Conservation (phyloP, 2,797 vertebrate genomes). For the Phaenicophaeus curvirostris region DNA sequence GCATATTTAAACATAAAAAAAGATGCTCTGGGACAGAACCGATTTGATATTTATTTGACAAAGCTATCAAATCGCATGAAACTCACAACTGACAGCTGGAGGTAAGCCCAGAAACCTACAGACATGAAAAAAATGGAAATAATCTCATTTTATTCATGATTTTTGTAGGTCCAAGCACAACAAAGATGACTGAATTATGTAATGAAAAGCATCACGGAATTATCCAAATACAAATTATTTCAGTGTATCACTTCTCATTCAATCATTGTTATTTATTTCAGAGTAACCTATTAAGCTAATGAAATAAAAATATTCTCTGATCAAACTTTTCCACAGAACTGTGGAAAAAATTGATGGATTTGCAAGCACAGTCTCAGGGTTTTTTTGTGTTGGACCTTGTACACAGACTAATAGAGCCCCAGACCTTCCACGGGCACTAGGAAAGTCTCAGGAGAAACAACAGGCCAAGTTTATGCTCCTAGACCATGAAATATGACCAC, state of each 20-base stretch:
- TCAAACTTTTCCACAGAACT: not conserved
- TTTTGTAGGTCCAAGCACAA: conserved; percentile 3
- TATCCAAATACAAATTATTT: not conserved
- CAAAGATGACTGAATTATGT: not conserved
- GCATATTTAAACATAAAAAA: not conserved
- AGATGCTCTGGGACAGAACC: not conserved
- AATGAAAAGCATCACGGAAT: not conserved
- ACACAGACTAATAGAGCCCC: not conserved
- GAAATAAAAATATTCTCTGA: not conserved
- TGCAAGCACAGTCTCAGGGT: not conserved
- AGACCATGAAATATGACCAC: not conserved
- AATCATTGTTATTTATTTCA: not conserved
- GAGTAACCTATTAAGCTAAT: not conserved
- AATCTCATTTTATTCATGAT: not conserved
- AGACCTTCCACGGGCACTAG: not conserved
- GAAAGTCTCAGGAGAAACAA: not conserved
- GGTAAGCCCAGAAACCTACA: not conserved
- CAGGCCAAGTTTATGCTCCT: not conserved
- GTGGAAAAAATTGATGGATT: fast-evolving
- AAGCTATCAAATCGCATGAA: conserved; percentile 11
- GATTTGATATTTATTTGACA: conserved; percentile 27
- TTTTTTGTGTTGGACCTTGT: not conserved
- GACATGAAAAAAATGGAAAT: conserved; percentile 6
- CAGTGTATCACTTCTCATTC: not conserved
- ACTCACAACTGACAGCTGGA: not conserved